Evolutionary conservation across 1,140 invertebrate species (phyloP).

Genomic region (Harlomillsia oculata): DNA sequence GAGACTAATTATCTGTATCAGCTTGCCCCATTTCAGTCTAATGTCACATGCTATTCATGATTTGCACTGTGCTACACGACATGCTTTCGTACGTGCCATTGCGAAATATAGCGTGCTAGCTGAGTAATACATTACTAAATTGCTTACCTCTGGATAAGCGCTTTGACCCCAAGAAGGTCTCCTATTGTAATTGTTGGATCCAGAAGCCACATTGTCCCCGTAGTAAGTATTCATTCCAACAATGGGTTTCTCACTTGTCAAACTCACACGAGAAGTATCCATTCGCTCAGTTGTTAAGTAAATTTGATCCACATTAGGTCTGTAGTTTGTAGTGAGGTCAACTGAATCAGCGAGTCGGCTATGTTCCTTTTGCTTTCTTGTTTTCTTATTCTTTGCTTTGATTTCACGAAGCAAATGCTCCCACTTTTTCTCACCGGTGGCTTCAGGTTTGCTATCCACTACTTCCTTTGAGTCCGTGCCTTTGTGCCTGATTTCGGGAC

Average conservation of each 20-base stretch:
- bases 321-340: conserved; percentile 19
- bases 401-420: conserved; percentile 2
- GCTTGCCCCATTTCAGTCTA: too few species aligned
- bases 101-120: too few species aligned
- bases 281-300: conserved; percentile 26
- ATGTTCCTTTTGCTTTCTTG: conserved; percentile 7
- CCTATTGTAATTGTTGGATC: too few species aligned
- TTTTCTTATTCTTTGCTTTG: conserved; percentile 8
- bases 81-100: too few species aligned
- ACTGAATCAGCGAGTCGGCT: conserved; percentile 15
- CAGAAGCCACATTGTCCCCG: too few species aligned
- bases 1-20: too few species aligned
- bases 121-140: too few species aligned
- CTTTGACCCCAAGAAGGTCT: too few species aligned
- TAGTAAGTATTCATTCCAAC: too few species aligned
- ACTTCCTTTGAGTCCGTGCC: conserved; percentile 19
- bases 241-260: conserved; percentile 25
- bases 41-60: too few species aligned
- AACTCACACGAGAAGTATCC: conserved; percentile 12
- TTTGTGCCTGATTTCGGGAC: conserved; percentile 22
- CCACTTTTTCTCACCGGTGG: conserved; percentile 11
- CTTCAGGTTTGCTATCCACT: conserved; percentile 5
- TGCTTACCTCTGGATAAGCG: too few species aligned
- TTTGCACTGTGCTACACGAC: too few species aligned
- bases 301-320: conserved; percentile 19